Conservation (phyloP, 2,888 invertebrate species). For the Sphaeridia pumilis region DNA sequence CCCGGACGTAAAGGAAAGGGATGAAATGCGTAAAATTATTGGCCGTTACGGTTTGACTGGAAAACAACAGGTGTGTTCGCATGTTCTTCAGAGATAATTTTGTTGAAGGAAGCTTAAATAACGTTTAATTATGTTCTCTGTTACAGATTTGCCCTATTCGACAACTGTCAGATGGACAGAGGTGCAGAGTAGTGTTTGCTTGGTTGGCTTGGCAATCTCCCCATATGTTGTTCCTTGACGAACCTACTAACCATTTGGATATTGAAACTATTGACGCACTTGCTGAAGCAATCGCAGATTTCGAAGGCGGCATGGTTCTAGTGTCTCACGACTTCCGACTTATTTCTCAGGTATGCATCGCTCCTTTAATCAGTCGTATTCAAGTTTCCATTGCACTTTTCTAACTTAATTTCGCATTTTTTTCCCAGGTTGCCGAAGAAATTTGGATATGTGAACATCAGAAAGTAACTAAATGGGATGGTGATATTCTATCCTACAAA, state of each 20-base stretch:
- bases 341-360: slow-evolving; percentile 73
- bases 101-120: too few species aligned
- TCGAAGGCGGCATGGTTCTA: slow-evolving; percentile 95
- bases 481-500: slow-evolving; percentile 92
- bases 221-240: slow-evolving; percentile 59
- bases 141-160: slow-evolving; percentile 77
- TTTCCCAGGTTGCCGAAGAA: slow-evolving; percentile 85
- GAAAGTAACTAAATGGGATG: slow-evolving; percentile 91
- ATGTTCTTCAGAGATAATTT: too few species aligned
- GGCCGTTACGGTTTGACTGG: slow-evolving; percentile 96
- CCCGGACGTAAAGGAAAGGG: slow-evolving; percentile 92
- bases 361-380: too few species aligned
- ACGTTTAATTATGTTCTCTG: not conserved
- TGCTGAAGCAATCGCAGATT: slow-evolving; percentile 94
- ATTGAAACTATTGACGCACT: slow-evolving; percentile 98
- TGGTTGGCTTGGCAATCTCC: slow-evolving; percentile 97
- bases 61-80: slow-evolving; percentile 58
- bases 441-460: slow-evolving; percentile 99
- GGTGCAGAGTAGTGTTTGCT: slow-evolving; percentile 96
- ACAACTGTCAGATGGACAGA: slow-evolving; percentile 92
- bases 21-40: slow-evolving; percentile 98
- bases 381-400: too few species aligned
- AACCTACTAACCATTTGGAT: slow-evolving; percentile 57
- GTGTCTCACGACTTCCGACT: slow-evolving; percentile 99
- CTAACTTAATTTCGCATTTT: not conserved